Conservation (phyloP, 2,113 vertebrate genomes). For the Onychorhynchus coronatus region DNA sequence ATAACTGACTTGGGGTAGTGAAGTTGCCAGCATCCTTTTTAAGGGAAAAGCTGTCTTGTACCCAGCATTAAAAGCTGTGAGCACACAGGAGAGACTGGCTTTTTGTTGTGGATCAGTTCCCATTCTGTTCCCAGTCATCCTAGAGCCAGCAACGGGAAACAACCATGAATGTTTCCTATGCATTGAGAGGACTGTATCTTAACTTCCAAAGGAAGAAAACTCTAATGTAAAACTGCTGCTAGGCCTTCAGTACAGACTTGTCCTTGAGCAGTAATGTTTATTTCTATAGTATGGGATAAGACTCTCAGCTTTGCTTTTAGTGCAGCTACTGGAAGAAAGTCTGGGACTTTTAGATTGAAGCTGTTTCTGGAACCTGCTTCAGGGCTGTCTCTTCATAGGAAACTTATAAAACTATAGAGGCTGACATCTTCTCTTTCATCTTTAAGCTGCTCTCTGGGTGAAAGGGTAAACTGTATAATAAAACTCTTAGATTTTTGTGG, state of each 20-base stretch:
- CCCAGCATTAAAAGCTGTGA: background rate
- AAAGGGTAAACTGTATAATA: background rate
- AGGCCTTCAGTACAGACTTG: background rate
- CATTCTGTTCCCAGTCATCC: background rate
- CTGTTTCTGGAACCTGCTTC: background rate
- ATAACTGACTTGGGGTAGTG: background rate
- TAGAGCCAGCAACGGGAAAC: background rate
- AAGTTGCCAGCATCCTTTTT: background rate
- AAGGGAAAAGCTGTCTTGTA: background rate
- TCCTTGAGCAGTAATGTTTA: background rate
- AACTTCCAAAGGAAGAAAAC: background rate
- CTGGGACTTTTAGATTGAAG: background rate
- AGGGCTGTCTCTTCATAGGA: background rate
- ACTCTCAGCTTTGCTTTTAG: background rate
- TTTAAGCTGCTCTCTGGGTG: background rate
- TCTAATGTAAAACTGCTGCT: background rate
- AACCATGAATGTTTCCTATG: background rate
- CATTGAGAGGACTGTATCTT: background rate
- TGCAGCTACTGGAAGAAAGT: background rate
- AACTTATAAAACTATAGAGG: background rate
- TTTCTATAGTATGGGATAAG: background rate
- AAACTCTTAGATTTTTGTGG: background rate
- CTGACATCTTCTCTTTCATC: constrained; percentile 2
- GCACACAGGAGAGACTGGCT: background rate
- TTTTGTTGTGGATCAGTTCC: background rate